Conservation (phyloP, 2,888 invertebrate genomes). For the Callyntrura guangdongensis region DNA sequence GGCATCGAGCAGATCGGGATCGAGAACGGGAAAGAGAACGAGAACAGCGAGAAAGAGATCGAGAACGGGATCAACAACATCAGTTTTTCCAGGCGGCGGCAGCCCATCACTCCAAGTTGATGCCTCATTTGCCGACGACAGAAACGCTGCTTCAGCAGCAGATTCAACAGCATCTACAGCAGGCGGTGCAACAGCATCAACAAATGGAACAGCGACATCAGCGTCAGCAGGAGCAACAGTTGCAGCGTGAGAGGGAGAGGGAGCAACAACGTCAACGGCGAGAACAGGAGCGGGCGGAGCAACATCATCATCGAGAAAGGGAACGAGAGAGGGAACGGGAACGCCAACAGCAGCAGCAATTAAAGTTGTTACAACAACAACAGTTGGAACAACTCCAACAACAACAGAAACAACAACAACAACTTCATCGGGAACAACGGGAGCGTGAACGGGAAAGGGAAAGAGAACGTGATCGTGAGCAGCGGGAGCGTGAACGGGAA, state of each 20-base stretch:
- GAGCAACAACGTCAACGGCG: constrained; percentile 34
- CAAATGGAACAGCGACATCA: constrained; percentile 56
- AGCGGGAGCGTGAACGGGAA: constrained; percentile 38
- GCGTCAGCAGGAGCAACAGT: constrained; percentile 60
- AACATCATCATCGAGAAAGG: constrained; percentile 22
- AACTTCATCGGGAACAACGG: background rate
- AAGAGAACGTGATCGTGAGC: constrained; percentile 23
- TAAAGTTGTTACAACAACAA: background rate
- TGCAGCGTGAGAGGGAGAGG: constrained; percentile 42
- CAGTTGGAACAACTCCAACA: constrained; percentile 37
- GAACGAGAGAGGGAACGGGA: constrained; percentile 34
- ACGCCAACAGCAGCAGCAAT: constrained; percentile 31
- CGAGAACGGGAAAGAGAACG: constrained; percentile 26
- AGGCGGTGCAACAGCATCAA: constrained; percentile 56
- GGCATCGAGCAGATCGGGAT: constrained; percentile 32
- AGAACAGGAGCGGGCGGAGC: constrained; percentile 11
- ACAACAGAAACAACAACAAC: constrained; percentile 29
- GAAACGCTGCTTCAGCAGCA: constrained; percentile 52
- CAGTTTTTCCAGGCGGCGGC: constrained; percentile 48
- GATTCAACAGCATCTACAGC: constrained; percentile 56
- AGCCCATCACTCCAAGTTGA: constrained; percentile 34
- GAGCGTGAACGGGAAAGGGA: background rate
- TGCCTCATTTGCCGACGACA: constrained; percentile 46
- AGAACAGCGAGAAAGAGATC: constrained; percentile 25
- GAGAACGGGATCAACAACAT: constrained; percentile 49